Evolutionary conservation across 2,113 vertebrate species (phyloP), one percentile per base, ranked within the genome.

Genomic region (Psilopsiagon aymara): DNA sequence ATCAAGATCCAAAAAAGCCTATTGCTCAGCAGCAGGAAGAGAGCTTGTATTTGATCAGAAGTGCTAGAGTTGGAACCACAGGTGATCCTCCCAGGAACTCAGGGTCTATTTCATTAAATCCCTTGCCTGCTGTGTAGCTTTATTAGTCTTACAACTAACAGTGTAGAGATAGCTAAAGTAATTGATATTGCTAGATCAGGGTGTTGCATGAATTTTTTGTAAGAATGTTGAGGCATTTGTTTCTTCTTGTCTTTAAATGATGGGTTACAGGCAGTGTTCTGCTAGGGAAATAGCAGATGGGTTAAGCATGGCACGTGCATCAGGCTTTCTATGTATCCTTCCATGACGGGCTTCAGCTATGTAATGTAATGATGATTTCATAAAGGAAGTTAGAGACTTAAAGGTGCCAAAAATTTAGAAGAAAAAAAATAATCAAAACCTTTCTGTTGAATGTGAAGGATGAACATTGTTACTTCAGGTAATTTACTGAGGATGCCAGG

Each of bases 81-180:
- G 76, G 79, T 88, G 95, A 89, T 92, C 66, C 41, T 97, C 81
- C 68, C 66, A 84, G 66, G 95, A 97, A 60, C 92, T 94, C 53
- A 33, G 47, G 64, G 41, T 67, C 73, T 96, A 24, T 96, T 97
- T 97, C 93, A 95, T 97, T 97, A 94, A 97, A 94, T 92, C 60
- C 49, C 27, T 47, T 92, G 67, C 96, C 91, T 96, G 90, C 95
- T 94, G 95, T 41, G 88, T 88, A 92, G 68, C 70, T 95, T 95
- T 97, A 96, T 96, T 97, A 95, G 96, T 86, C 82, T 97, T 96
- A 60, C 8, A 97, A 60, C 74, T 79, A 94, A 66, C 39, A 10
- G 60, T 85, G 92, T 57, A 94, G 71, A 97, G 92, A 85, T 76
- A 91, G 87, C 91, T 86, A 80, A 83, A 77, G 63, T 88, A 91